A percentile compares a stretch with the other conserved stretches of the same genome.
Evolutionary conservation across 2,797 vertebrate species (phyloP).

Genomic region (Neosalanx taihuensis): DNA sequence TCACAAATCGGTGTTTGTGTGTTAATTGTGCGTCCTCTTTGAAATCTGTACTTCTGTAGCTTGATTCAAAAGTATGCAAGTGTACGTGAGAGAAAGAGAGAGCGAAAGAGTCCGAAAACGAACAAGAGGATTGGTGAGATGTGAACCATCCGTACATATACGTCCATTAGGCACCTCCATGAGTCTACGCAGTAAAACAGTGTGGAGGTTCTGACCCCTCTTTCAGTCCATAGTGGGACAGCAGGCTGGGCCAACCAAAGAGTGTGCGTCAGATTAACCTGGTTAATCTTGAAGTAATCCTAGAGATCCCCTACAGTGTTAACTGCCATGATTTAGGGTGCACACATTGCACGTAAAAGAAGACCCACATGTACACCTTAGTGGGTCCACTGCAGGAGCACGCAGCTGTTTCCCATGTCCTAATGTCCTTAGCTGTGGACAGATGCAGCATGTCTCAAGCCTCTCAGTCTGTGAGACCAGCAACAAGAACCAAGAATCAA

Average conservation of each 20-base stretch:
- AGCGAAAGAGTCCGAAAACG: neutral
- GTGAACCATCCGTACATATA: neutral
- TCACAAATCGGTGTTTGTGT: neutral
- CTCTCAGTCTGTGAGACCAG: too few relatives aligned
- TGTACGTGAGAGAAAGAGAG: conserved; percentile 1
- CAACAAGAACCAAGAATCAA: too few relatives aligned
- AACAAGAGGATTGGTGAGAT: conserved; percentile 4
- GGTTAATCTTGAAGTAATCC: conserved; percentile 68
- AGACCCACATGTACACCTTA: conserved; percentile 3
- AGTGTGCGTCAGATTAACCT: conserved; percentile 55
- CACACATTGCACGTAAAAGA: conserved; percentile 15
- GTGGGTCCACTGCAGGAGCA: conserved; percentile 42
- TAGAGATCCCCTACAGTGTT: conserved; percentile 45
- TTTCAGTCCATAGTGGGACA: conserved; percentile 37
- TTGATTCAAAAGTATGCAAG: neutral
- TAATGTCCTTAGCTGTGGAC: conserved; percentile 29
- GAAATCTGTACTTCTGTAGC: neutral
- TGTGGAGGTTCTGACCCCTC: conserved; percentile 16
- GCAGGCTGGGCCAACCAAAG: conserved; percentile 43
- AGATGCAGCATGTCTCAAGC: neutral
- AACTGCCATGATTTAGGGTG: conserved; percentile 28
- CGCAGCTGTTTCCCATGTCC: conserved; percentile 53
- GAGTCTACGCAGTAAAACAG: conserved; percentile 15
- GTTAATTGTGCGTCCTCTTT: neutral
- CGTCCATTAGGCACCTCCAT: neutral